These are phyloP conservation scores for Rhegmatorhina hoffmannsi DNA, from an alignment of 2,113 vertebrate species.

Conservation along the genomic window DNA sequence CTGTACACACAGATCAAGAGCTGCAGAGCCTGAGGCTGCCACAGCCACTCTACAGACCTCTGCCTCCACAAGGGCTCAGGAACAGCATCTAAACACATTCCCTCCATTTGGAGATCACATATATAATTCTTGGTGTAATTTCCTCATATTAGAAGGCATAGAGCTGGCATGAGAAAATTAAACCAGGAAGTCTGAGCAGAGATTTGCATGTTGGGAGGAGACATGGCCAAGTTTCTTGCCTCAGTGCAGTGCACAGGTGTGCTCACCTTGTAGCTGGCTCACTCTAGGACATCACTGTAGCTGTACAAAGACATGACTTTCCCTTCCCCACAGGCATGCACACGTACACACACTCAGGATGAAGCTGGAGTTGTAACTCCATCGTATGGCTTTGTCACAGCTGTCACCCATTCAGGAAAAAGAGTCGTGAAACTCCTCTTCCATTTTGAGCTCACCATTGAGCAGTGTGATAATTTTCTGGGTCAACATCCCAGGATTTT, in stretches of 20 bases:
- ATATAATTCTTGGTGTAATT: not conserved
- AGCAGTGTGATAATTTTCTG: slow-evolving; percentile 45
- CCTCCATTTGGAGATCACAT: not conserved
- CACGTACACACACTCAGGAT: not conserved
- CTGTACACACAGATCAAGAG: fast-evolving
- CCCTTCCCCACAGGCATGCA: not conserved
- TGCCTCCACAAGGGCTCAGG: not conserved
- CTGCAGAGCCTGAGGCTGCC: not conserved
- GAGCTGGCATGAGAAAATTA: not conserved
- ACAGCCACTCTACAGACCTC: not conserved
- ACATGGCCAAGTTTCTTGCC: not conserved
- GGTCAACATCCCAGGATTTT: slow-evolving; percentile 58
- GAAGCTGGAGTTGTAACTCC: not conserved
- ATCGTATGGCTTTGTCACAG: slow-evolving; percentile 1
- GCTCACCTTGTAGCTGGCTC: not conserved
- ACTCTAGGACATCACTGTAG: not conserved
- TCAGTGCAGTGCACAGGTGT: not conserved
- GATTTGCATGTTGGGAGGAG: not conserved
- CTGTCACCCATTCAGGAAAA: not conserved
- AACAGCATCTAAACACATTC: not conserved
- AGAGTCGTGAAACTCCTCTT: slow-evolving; percentile 26
- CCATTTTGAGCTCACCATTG: slow-evolving; percentile 25
- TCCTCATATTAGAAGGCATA: not conserved
- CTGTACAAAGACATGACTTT: not conserved
- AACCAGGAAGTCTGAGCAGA: not conserved